Conservation (phyloP, 2,888 invertebrate genomes). For the Temnothorax ravouxi region DNA sequence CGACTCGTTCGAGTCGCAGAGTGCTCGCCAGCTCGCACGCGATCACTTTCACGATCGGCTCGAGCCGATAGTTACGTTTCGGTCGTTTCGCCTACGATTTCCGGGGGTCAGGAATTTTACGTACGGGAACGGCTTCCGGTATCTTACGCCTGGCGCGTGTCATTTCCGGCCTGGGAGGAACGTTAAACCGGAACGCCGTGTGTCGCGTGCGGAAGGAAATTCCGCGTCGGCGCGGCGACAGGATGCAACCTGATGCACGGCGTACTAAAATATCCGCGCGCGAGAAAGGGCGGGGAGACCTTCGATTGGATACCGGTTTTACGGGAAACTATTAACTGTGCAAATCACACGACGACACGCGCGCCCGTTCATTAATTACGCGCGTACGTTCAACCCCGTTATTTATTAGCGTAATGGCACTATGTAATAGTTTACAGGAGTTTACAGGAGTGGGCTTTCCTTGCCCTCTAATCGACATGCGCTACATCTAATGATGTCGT, state of each 20-base stretch:
- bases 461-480: neutral
- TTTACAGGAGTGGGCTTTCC: neutral
- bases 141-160: slow-evolving; percentile 60
- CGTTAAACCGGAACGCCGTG: slow-evolving; percentile 66
- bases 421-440: neutral
- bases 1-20: neutral
- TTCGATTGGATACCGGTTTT: slow-evolving; percentile 55
- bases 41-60: slow-evolving; percentile 42
- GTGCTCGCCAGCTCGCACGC: neutral
- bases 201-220: slow-evolving; percentile 61
- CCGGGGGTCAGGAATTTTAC: slow-evolving; percentile 71
- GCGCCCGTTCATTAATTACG: slow-evolving; percentile 42
- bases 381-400: slow-evolving; percentile 32
- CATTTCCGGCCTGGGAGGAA: slow-evolving; percentile 64
- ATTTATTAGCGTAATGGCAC: slow-evolving; percentile 43
- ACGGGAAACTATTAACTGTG: slow-evolving; percentile 56
- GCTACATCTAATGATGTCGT: slow-evolving; percentile 4
- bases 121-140: slow-evolving; percentile 67
- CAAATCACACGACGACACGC: slow-evolving; percentile 51
- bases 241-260: slow-evolving; percentile 49
- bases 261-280: slow-evolving; percentile 47
- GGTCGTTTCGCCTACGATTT: slow-evolving; percentile 67
- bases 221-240: slow-evolving; percentile 23
- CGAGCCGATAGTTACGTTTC: slow-evolving; percentile 45
- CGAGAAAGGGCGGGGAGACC: slow-evolving; percentile 39